Evolutionary conservation across 1,140 invertebrate genomes (phyloP), one percentile per base, ranked within the genome.

Genomic region (Akabosia matsudoensis): DNA sequence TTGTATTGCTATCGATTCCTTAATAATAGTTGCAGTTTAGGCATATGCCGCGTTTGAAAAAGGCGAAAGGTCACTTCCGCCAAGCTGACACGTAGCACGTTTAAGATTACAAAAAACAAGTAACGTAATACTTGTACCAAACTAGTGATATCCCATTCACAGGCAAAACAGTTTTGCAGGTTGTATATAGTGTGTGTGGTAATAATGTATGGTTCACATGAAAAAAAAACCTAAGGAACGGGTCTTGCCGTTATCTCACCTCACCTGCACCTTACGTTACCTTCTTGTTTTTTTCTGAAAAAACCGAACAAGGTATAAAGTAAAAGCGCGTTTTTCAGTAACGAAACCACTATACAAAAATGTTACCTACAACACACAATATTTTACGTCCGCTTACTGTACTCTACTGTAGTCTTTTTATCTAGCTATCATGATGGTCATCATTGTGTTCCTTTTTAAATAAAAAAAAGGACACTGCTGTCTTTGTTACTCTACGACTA

Each of bases 201-300:
- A 18, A n/a, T 45, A 45, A 45, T 45, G 37, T 10, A 45, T 45
- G 37, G 37, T 45, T 45, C 37, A 45, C 37, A 45, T 61, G 24
- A n/a, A 14, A 61, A 51, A 51, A 13, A 61, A 61, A 61, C 54
- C 14, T 61, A 61, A 61, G 54, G 54, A 80, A 80, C 79, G 79
- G 79, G 79, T 80, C 79, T 80, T 80, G 54, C 78, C 78, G 78
- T 79, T 79, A 79, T 77, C 78, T 77, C 76, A 77, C 78, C 79
- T 80, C 75, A 61, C 54, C 54, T 61, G 14, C 54, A 61, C 54
- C 24, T 14, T 24, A 61, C 54, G 13, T 61, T 61, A n/a, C 14
- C 54, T 61, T 61, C 54, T 61, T 61, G 54, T 13, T 14, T 24
- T 22, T 13, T 22, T 22, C 24, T 4, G 24, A 61, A 22, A 61